Conservation (phyloP, 2,888 invertebrate genomes). For the Nineta flava region DNA sequence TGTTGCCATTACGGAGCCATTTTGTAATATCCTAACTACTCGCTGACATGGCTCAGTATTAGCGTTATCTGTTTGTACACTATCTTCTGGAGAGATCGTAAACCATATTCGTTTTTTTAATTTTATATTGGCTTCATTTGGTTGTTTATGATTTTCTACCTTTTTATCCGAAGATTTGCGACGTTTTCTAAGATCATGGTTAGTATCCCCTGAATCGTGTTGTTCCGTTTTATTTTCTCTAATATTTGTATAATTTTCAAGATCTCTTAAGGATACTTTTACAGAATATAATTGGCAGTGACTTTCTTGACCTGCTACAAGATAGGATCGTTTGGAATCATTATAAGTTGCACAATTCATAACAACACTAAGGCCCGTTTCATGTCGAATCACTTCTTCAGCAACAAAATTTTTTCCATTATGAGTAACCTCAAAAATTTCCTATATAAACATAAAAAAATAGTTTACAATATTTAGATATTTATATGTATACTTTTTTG, state of each 20-base stretch:
- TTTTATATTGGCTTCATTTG: constrained; percentile 17
- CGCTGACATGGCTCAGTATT: constrained; percentile 67
- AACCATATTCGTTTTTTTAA: constrained; percentile 46
- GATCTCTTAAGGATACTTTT: constrained; percentile 15
- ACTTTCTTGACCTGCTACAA: constrained; percentile 84
- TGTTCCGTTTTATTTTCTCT: constrained; percentile 31
- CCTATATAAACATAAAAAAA: constrained; percentile 38
- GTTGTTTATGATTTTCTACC: background rate
- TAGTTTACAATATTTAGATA: background rate
- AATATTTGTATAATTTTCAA: constrained; percentile 24
- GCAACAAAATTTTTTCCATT: constrained; percentile 71
- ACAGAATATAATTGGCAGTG: constrained; percentile 77
- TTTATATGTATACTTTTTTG: constrained; percentile 2
- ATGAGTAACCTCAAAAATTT: constrained; percentile 81
- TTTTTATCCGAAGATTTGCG: constrained; percentile 13
- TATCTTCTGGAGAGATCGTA: constrained; percentile 59
- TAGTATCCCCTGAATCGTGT: constrained; percentile 34
- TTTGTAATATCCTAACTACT: constrained; percentile 50
- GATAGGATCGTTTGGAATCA: constrained; percentile 54
- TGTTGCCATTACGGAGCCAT: constrained; percentile 67
- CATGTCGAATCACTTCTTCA: constrained; percentile 76
- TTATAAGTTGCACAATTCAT: constrained; percentile 77
- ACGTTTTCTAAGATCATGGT: constrained; percentile 22
- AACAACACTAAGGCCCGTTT: constrained; percentile 76
- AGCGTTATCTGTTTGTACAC: constrained; percentile 75